A percentile compares a stretch with the other conserved stretches of the same genome.
Conservation (phyloP, 1,140 invertebrate genomes). For the Grapholita molesta region DNA sequence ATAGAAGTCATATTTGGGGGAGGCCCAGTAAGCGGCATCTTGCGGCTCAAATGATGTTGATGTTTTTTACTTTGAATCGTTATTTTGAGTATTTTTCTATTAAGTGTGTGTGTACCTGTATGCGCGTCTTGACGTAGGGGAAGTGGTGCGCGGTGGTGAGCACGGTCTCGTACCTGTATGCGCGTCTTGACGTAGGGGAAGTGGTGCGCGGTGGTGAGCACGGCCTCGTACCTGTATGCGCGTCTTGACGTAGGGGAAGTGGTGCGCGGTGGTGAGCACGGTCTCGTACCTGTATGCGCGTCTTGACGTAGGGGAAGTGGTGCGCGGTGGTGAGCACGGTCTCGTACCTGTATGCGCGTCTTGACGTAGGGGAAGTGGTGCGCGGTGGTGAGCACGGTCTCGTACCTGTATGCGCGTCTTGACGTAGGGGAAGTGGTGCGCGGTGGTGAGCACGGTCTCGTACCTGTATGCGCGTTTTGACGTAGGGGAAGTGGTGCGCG, state of each 20-base stretch:
- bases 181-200: not conserved
- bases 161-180: conserved; percentile 83
- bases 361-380: conserved; percentile 99
- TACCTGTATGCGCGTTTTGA: conserved; percentile 98
- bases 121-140: conserved; percentile 97
- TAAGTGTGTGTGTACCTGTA: conserved; percentile 88
- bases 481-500: conserved; percentile 96
- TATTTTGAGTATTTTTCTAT: not conserved
- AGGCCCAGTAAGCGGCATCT: no score
- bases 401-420: conserved; percentile 98
- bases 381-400: conserved; percentile 95
- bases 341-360: conserved; percentile 97
- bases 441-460: conserved; percentile 96
- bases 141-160: conserved; percentile 96
- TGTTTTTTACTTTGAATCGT: no score
- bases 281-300: conserved; percentile 97
- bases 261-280: conserved; percentile 94
- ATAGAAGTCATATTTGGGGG: no score
- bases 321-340: conserved; percentile 96
- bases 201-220: no score
- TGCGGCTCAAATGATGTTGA: no score
- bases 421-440: conserved; percentile 97
- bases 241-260: conserved; percentile 98
- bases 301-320: conserved; percentile 98
- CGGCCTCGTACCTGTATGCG: conserved; percentile 81